These are phyloP conservation scores for Furcifer pardalis DNA, from an alignment of 2,797 vertebrate species.

Conservation along the genomic window DNA sequence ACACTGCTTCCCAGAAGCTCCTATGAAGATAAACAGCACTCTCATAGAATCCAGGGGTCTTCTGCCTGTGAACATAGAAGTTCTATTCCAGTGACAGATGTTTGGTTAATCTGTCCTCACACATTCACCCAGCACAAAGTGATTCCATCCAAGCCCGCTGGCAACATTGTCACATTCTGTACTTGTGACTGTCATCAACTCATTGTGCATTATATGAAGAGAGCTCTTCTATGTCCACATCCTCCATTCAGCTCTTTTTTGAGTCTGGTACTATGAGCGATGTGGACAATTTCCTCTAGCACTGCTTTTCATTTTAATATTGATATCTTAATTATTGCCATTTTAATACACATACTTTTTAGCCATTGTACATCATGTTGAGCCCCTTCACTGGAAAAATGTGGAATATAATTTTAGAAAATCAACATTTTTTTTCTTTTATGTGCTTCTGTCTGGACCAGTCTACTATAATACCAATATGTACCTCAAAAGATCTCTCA, in stretches of 20 bases:
- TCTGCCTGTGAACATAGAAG: neutral
- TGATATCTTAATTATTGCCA: neutral
- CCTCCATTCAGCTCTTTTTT: too few relatives aligned
- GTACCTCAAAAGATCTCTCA: neutral
- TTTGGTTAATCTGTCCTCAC: neutral
- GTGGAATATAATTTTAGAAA: neutral
- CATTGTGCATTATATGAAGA: neutral
- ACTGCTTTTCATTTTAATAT: neutral
- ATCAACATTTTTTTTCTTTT: neutral
- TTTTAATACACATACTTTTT: neutral
- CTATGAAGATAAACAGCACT: neutral
- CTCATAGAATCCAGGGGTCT: neutral
- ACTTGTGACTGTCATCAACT: neutral
- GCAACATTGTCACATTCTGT: neutral
- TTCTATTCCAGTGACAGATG: neutral
- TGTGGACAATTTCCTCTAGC: neutral
- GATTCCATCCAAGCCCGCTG: neutral
- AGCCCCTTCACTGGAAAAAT: too few relatives aligned
- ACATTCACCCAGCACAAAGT: neutral
- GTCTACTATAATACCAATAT: neutral
- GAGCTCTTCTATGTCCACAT: neutral
- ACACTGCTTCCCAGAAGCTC: neutral
- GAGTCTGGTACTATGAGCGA: too few relatives aligned
- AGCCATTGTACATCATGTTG: too few relatives aligned
- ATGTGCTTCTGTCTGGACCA: too few relatives aligned